phyloP scores from a whole-genome alignment of 2,797 vertebrate species.

The Malacoraja senta region DNA sequence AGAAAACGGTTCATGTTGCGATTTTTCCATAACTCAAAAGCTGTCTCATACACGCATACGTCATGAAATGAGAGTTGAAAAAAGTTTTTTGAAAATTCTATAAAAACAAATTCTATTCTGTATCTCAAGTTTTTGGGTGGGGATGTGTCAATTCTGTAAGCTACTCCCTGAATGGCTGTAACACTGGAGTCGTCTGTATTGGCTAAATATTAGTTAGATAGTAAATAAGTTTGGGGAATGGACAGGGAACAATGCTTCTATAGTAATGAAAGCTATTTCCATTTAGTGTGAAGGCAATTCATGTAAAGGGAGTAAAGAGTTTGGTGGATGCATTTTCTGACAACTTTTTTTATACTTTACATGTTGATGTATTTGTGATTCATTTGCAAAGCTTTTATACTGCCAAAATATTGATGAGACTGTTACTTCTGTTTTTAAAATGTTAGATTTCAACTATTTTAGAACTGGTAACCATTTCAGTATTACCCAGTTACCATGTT shows the following conservation, averaged over 20 bases:
- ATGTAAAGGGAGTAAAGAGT: not conserved
- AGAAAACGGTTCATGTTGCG: no score
- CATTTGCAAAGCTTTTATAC: not conserved
- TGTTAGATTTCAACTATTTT: constrained; percentile 5
- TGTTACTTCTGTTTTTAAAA: constrained; percentile 17
- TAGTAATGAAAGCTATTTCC: not conserved
- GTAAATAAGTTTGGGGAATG: not conserved
- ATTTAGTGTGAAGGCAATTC: not conserved
- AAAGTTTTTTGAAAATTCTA: no score
- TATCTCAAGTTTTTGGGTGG: no score
- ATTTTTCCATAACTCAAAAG: no score
- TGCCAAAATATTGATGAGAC: constrained; percentile 16
- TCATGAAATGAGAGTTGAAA: no score
- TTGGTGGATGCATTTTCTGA: not conserved
- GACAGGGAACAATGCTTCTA: not conserved
- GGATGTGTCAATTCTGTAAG: no score
- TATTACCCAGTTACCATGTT: not conserved
- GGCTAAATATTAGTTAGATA: not conserved
- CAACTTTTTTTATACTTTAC: not conserved
- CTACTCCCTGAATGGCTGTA: no score
- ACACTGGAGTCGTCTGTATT: no score
- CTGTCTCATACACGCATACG: no score
- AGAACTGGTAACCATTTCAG: not conserved
- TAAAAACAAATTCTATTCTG: no score
- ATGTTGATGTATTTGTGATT: not conserved